Base-by-base conservation (phyloP, 2,113 vertebrate species). In the Jaculus jaculus region DNA sequence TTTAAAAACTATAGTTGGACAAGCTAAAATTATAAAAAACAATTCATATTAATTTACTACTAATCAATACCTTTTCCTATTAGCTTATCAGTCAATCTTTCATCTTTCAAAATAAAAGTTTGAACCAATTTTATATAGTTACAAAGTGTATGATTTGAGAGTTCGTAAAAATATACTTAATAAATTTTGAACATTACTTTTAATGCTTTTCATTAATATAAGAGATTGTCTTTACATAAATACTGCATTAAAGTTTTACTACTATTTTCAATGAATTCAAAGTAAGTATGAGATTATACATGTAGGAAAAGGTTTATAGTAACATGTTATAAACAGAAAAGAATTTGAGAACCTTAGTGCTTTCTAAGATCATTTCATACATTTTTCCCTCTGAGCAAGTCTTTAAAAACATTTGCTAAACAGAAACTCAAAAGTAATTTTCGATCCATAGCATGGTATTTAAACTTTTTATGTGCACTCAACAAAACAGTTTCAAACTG, bases 131-230 rank as follows among this genome's bases (percentile, higher is more conserved):
- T 95, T 87, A 89, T 60, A 89, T 8, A 87, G 93, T 86, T 69
- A 88, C 91, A 95, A 92, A 97, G 94, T 60, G 78, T 69, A 87
- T 97, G 88, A 95, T 91, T 89, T 96, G 92, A 95, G 89, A 97
- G 92, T 16, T 94, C 72, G 68, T 89, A 75, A 86, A 96, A 95
- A 89, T 89, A 92, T 93, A 81, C 58, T 87, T 69, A 30, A 86
- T 71, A 93, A 95, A 96, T 81, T 95, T 95, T 68, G 94, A 94
- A 81, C 8, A 20, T 75, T 87, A 92, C 51, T 92, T 88, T 87
- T n/a, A 63, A 88, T 58, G 84, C 10, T 72, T 93, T 95, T 84
- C 61, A 93, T 0, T 89, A 21, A 73, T 58, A 93, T 17, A 84
- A 78, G 54, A 90, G 84, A 93, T 80, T 93, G 3, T 82, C n/a